phyloP scores from a whole-genome alignment of 2,888 invertebrate genomes.

The Acronicta aceris region DNA sequence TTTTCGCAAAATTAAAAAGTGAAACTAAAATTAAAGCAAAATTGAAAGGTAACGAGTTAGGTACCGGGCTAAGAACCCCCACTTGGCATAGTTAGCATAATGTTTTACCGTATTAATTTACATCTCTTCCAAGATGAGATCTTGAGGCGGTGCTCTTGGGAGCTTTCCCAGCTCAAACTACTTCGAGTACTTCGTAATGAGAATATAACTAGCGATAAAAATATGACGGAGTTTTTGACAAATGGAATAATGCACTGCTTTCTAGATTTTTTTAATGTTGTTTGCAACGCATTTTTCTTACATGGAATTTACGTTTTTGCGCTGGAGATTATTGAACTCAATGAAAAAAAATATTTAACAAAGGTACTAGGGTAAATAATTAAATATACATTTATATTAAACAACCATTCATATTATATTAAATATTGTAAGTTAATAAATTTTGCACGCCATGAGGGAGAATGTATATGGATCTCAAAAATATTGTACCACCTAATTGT shows the following conservation, averaged over 20 bases:
- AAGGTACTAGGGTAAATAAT: no score
- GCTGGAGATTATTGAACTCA: no score
- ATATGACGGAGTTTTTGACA: conserved; percentile 9
- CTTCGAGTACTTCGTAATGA: conserved; percentile 33
- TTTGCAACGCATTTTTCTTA: no score
- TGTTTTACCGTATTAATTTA: conserved; percentile 47
- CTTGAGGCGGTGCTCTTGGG: conserved; percentile 35
- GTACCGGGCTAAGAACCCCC: conserved; percentile 19
- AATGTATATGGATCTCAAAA: no score
- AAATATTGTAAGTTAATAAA: no score
- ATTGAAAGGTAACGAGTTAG: conserved; percentile 35
- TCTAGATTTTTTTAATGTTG: conserved; percentile 15
- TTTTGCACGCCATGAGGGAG: no score
- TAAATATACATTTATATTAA: no score
- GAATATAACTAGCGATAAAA: conserved; percentile 23
- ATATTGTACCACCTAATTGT: no score
- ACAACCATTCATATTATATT: no score
- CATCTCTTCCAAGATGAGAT: conserved; percentile 39
- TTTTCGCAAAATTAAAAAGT: conserved; percentile 14
- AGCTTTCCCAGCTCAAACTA: conserved; percentile 33
- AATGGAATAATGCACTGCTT: conserved; percentile 15
- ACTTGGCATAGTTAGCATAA: conserved; percentile 43
- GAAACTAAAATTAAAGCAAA: conserved; percentile 32
- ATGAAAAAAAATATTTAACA: no score
- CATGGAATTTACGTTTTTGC: no score